Base-by-base conservation (phyloP, 2,888 invertebrate species). In the Ornithoptera alexandrae region DNA sequence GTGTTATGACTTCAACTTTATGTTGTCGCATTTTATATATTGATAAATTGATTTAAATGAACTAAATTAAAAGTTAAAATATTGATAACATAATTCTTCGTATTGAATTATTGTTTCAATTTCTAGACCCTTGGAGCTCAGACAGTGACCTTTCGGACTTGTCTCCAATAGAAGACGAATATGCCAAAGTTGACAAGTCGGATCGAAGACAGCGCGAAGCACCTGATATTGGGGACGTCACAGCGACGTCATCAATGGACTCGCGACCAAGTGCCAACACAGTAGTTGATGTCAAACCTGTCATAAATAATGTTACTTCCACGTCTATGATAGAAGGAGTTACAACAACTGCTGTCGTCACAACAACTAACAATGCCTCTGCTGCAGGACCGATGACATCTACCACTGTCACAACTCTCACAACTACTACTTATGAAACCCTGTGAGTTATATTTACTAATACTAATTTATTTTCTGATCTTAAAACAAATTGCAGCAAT, bases 101-200 rank as follows among this genome's bases (percentile, higher is more conserved):
- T 42, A 42, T 42, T 42, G 12, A 42, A 42, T 42, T 42, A 42
- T 42, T 42, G 42, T 42, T 17, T 53, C 39, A 61, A n/a, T 73
- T 76, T 68, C 2, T 75, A 86, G 96, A 96, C 85, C 95, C 96
- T 18, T 96, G 96, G 92, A 93, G 97, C 73, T 97, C 97, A 15
- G 97, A 97, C 83, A 97, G 97, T 66, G 97, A 97, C 84, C 95
- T 96, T 62, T 97, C 97, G 2, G 97, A 97, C 87, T 91, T 96
- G 69, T 97, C 97, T 75, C 97, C 97, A 0, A 96, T 97, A 67
- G 96, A 97, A 76, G 94, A 94, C 75, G 92, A 92, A 73, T 92
- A 92, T 74, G 92, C 92, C 46, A 91, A 91, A 77, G 89, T 92
- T 58, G 91, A 91, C 73, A 92, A 91, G 74, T 84, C 89, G 0